Evolutionary conservation across 2,888 invertebrate species (phyloP).

Genomic region (Cheilosia vulpina): DNA sequence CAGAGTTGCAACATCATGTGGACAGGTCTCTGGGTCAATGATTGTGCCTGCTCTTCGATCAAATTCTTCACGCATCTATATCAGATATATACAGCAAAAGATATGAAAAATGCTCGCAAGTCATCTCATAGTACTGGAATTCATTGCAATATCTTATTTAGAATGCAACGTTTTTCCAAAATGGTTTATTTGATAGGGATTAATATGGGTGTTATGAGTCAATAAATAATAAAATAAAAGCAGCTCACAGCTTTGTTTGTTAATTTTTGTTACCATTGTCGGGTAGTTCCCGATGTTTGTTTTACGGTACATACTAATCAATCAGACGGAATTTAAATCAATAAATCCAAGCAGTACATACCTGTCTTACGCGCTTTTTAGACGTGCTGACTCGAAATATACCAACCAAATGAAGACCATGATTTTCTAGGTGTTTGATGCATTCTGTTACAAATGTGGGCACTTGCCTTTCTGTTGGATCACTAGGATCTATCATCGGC

Average conservation of each 20-base stretch:
- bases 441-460: conserved; percentile 92
- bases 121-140: too few species aligned
- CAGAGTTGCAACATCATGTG: conserved; percentile 96
- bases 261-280: too few species aligned
- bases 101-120: neutral
- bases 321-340: neutral
- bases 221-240: too few species aligned
- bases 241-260: too few species aligned
- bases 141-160: too few species aligned
- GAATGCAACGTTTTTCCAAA: too few species aligned
- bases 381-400: conserved; percentile 96
- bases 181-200: too few species aligned
- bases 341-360: conserved; percentile 80
- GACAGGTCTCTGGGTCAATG: conserved; percentile 92
- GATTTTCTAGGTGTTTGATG: conserved; percentile 90
- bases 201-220: too few species aligned
- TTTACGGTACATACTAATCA: too few species aligned
- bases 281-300: too few species aligned
- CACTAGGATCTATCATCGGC: conserved; percentile 82
- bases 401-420: conserved; percentile 93
- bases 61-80: conserved; percentile 94
- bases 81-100: neutral
- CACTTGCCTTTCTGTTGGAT: conserved; percentile 83
- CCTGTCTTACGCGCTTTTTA: conserved; percentile 95
- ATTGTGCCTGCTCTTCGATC: conserved; percentile 90